Evolutionary conservation across 2,797 vertebrate species (phyloP), one percentile per base, ranked within the genome.

Genomic region (Masticophis lateralis): DNA sequence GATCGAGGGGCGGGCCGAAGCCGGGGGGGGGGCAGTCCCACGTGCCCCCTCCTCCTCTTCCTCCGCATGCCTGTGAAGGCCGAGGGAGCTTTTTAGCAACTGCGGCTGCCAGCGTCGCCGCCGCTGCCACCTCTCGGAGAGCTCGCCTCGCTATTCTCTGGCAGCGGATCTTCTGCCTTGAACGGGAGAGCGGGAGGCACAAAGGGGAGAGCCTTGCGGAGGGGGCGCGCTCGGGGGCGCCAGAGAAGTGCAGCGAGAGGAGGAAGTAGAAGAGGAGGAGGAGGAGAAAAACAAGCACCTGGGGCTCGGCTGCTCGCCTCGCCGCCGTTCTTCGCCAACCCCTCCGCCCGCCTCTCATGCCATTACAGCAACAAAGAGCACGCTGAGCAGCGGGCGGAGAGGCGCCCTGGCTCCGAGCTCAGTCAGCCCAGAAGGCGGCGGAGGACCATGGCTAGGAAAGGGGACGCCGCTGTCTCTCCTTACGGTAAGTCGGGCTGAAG

Each of bases 311-410:
- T 88, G 92, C 47, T 88, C 56, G 90, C 9, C 25, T 37, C 18
- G 37, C 56, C 5, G 43, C 47, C 1, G 56, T 22, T 53, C 37
- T 47, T 18, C 10, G 56, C 3, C 32, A 11, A 2, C 43, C 20
- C 91, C 20, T 57, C 95, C 92, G 94, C 94, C 95, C 92, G 96
- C 97, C 96, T 98, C 98, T 97, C 98, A 99, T 99, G 99, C 98
- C 97, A 97, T 96, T 98, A 94, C 97, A 95, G 97, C 98, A 97
- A 98, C 98, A 98, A 97, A 98, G 97, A 96, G 98, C 97, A 97
- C 94, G 95, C 96, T 98, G 97, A 98, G 95, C 96, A 10, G 79
- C 88, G 93, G 95, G 91, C 94, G n/a, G 63, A 86, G 86, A 74
- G 94, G 28, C 55, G 92, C 94, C 94, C 95, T 9, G 61, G 63